Evolutionary conservation across 2,888 invertebrate species (phyloP).

Genomic region (Loripinus fragilis): DNA sequence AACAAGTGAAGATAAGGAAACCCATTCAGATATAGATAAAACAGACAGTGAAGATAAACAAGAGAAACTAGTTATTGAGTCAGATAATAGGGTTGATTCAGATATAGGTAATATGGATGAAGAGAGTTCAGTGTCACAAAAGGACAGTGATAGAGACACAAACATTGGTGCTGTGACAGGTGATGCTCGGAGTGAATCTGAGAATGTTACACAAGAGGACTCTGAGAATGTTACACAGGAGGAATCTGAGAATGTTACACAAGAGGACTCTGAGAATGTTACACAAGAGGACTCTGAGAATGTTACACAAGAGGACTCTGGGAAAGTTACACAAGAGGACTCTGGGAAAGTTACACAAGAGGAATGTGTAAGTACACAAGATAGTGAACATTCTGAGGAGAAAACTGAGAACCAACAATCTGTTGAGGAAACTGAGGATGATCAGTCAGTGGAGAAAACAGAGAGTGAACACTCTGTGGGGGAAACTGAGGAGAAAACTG

Average conservation of each 20-base stretch:
- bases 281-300: neutral
- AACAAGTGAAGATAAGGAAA: neutral
- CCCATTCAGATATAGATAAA: neutral
- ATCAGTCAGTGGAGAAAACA: neutral
- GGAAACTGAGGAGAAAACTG: neutral
- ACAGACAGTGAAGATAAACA: no score
- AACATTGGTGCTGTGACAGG: neutral
- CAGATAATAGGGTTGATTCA: neutral
- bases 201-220: neutral
- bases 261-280: neutral
- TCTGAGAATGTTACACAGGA: neutral
- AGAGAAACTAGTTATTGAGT: no score
- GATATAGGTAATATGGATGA: neutral
- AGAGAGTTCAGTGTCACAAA: neutral
- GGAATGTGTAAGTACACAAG: neutral
- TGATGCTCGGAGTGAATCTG: slow-evolving; percentile 4
- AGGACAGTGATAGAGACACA: neutral
- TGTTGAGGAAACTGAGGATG: neutral
- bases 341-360: slow-evolving; percentile 3
- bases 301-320: neutral
- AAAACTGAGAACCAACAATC: neutral
- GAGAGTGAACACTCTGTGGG: slow-evolving; percentile 1
- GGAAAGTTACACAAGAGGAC: neutral
- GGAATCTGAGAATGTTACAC: slow-evolving; percentile 10
- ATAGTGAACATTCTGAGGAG: neutral